These are phyloP conservation scores for Himalopsyche anomala DNA, from an alignment of 2,888 invertebrate species.

Conservation along the genomic window DNA sequence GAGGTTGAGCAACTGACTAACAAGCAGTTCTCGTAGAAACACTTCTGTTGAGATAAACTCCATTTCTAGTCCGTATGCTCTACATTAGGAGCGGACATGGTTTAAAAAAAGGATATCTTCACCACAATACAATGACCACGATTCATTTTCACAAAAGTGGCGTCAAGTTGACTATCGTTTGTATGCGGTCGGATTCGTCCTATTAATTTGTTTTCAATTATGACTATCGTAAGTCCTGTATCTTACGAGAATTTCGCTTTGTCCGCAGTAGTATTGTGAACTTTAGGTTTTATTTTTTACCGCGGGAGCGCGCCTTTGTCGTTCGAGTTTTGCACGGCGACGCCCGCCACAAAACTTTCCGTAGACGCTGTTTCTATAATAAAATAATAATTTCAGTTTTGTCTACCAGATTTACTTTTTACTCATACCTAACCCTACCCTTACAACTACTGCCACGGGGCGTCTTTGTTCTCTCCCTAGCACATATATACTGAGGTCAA, in stretches of 20 bases:
- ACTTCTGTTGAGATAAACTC: too few relatives aligned
- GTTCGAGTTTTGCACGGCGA: slow-evolving; percentile 2
- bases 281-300: slow-evolving; percentile 36
- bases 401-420: slow-evolving; percentile 35
- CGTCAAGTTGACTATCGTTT: too few relatives aligned
- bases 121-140: too few relatives aligned
- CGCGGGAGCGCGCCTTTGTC: slow-evolving; percentile 29
- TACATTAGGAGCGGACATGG: too few relatives aligned
- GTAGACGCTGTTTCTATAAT: slow-evolving; percentile 30
- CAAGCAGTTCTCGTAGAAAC: too few relatives aligned
- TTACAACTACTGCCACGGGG: background rate
- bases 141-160: too few relatives aligned
- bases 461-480: background rate
- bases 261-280: slow-evolving; percentile 27
- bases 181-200: too few relatives aligned
- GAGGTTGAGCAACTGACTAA: too few relatives aligned
- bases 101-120: too few relatives aligned
- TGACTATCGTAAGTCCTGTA: background rate
- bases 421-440: background rate
- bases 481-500: slow-evolving; percentile 23
- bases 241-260: slow-evolving; percentile 6
- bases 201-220: too few relatives aligned
- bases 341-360: slow-evolving; percentile 19
- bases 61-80: too few relatives aligned
- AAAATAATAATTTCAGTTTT: slow-evolving; percentile 34